Conservation (phyloP, 1,140 invertebrate genomes). For the Zaprionus vittiger region DNA sequence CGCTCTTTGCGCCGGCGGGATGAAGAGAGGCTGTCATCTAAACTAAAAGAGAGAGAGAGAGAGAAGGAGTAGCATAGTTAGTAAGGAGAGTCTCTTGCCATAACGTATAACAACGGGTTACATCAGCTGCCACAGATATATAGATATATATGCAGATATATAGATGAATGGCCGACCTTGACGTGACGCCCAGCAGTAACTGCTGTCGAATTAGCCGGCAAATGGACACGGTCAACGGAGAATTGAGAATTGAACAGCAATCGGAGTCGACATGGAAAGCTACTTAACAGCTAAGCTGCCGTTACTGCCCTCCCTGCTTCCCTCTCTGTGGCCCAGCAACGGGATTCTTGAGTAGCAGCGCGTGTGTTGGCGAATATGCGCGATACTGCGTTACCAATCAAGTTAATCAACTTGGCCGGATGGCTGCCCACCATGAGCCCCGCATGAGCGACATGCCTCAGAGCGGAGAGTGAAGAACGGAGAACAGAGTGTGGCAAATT, state of each 20-base stretch:
- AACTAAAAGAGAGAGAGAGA: constrained; percentile 83
- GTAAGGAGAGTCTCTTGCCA: constrained; percentile 53
- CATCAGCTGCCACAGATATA: constrained; percentile 3
- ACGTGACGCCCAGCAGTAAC: constrained; percentile 70
- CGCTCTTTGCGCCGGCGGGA: constrained; percentile 86
- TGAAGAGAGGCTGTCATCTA: constrained; percentile 86
- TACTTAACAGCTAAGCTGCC: constrained; percentile 71
- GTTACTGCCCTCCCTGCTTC: background rate
- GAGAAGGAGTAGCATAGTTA: constrained; percentile 18
- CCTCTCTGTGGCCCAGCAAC: background rate
- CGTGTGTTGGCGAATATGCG: constrained; percentile 76
- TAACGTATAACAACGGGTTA: background rate
- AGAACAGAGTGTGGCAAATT: too few species aligned
- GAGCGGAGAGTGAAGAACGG: constrained; percentile 7
- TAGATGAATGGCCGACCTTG: constrained; percentile 77
- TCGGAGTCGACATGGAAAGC: constrained; percentile 62
- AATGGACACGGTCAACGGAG: constrained; percentile 9
- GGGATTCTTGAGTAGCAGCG: constrained; percentile 58
- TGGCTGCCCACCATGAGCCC: constrained; percentile 67
- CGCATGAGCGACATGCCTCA: constrained; percentile 62
- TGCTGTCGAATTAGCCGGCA: constrained; percentile 47
- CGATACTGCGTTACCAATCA: constrained; percentile 80
- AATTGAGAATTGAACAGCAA: constrained; percentile 61
- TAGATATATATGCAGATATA: background rate
- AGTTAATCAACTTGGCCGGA: constrained; percentile 81